These are phyloP conservation scores for Lindbergichthys nudifrons DNA, from an alignment of 2,797 vertebrate species.

Conservation along the genomic window DNA sequence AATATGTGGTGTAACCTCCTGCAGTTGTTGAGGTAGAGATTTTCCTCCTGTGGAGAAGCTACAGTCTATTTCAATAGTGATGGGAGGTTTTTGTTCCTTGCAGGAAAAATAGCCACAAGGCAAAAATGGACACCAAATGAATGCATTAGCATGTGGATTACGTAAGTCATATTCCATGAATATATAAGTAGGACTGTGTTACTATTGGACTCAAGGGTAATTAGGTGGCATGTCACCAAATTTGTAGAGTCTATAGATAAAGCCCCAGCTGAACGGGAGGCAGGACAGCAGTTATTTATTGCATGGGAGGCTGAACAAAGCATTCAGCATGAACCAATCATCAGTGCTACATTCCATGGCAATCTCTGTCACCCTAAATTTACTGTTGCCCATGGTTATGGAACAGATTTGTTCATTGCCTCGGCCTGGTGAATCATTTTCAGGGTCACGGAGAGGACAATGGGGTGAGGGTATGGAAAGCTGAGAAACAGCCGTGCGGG, in stretches of 20 bases:
- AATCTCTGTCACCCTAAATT: constrained; percentile 48
- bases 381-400: constrained; percentile 44
- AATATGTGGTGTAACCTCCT: constrained; percentile 37
- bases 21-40: constrained; percentile 32
- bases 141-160: constrained; percentile 66
- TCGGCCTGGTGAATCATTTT: constrained; percentile 7
- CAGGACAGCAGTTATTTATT: constrained; percentile 35
- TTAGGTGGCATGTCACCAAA: constrained; percentile 59
- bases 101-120: constrained; percentile 46
- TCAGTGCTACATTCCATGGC: constrained; percentile 29
- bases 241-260: constrained; percentile 42
- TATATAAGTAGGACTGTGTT: constrained; percentile 54
- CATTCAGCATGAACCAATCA: constrained; percentile 34
- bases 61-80: constrained; percentile 42
- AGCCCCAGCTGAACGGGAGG: constrained; percentile 25
- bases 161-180: constrained; percentile 63
- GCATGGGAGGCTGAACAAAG: constrained; percentile 36
- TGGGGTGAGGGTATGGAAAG: not conserved
- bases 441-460: constrained; percentile 31
- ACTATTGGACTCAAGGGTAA: constrained; percentile 56
- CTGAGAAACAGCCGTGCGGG: constrained; percentile 16
- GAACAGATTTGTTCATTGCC: constrained; percentile 39
- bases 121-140: constrained; percentile 67
- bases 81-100: constrained; percentile 20
- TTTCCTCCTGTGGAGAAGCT: constrained; percentile 48